Percentiles rank a stretch among this genome's conserved stretches.
Conservation (phyloP, 2,113 vertebrate species). For the Prionailurus bengalensis region DNA sequence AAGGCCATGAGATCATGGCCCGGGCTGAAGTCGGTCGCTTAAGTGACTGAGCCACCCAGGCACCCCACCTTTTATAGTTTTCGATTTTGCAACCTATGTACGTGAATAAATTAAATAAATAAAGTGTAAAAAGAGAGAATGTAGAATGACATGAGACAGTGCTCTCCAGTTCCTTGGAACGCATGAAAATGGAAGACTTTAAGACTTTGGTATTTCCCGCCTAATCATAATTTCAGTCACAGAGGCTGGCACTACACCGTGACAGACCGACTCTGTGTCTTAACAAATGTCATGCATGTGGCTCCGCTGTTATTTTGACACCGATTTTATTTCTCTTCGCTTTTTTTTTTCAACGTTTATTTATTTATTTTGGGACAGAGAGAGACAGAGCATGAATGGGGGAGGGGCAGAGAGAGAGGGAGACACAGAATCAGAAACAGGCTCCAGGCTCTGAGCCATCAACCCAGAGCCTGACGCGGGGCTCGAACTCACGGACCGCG, state of each 20-base stretch:
- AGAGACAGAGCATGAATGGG: too few relatives aligned
- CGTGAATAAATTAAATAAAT: conserved; percentile 26
- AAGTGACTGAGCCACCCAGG: too few relatives aligned
- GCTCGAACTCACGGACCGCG: too few relatives aligned
- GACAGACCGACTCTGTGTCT: neutral
- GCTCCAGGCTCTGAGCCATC: too few relatives aligned
- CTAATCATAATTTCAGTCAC: neutral
- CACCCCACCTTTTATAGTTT: neutral
- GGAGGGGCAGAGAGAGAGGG: too few relatives aligned
- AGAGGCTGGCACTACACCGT: neutral
- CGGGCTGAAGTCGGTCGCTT: too few relatives aligned
- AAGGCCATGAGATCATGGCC: too few relatives aligned
- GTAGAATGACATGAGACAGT: neutral
- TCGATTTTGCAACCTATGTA: neutral
- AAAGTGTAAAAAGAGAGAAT: neutral
- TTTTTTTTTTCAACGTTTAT: neutral
- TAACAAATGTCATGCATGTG: neutral
- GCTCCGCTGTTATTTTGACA: neutral
- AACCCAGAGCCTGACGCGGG: too few relatives aligned
- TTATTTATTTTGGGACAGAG: too few relatives aligned
- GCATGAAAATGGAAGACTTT: neutral
- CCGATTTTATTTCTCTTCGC: neutral
- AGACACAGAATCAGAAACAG: too few relatives aligned
- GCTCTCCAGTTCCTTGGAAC: neutral
- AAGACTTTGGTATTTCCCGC: neutral